Evolutionary conservation across 53 echinoderm and acorn worm species (phyloP).

Genomic region (Crossaster papposus): DNA sequence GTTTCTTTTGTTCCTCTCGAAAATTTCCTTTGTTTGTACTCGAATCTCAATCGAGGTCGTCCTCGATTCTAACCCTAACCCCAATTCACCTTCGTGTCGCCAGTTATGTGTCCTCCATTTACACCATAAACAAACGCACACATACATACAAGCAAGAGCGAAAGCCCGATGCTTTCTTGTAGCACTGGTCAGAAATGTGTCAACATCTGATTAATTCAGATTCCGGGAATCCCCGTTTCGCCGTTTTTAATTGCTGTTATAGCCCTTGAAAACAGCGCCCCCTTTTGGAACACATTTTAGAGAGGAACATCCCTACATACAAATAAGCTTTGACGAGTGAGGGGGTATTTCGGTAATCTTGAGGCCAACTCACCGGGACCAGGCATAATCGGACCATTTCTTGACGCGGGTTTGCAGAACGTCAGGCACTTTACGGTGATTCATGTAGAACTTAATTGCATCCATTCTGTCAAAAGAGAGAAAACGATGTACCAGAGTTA

Average conservation of each 20-base stretch:
- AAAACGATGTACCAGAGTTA: neutral
- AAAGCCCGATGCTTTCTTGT: no score
- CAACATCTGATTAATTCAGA: no score
- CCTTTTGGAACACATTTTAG: neutral
- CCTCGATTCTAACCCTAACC: no score
- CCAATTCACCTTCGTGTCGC: no score
- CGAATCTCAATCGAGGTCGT: no score
- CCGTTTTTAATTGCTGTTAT: neutral
- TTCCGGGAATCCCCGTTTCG: no score
- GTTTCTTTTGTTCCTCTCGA: no score
- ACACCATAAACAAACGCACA: no score
- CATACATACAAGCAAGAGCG: no score
- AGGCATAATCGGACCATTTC: slow-evolving; percentile 98
- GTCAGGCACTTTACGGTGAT: slow-evolving; percentile 95
- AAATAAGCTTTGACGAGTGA: neutral
- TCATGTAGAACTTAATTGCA: slow-evolving; percentile 99
- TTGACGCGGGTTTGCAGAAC: slow-evolving; percentile 86
- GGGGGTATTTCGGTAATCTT: slow-evolving; percentile 15
- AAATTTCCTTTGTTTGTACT: no score
- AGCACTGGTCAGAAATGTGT: no score
- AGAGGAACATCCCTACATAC: neutral
- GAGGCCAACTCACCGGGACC: slow-evolving; percentile 73
- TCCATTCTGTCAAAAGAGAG: slow-evolving; percentile 77
- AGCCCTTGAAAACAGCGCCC: neutral
- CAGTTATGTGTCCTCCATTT: no score